A percentile compares a stretch with the other conserved stretches of the same genome.
These are phyloP conservation scores for Metellina segmentata DNA, from an alignment of 2,888 invertebrate species.

Conservation along the genomic window DNA sequence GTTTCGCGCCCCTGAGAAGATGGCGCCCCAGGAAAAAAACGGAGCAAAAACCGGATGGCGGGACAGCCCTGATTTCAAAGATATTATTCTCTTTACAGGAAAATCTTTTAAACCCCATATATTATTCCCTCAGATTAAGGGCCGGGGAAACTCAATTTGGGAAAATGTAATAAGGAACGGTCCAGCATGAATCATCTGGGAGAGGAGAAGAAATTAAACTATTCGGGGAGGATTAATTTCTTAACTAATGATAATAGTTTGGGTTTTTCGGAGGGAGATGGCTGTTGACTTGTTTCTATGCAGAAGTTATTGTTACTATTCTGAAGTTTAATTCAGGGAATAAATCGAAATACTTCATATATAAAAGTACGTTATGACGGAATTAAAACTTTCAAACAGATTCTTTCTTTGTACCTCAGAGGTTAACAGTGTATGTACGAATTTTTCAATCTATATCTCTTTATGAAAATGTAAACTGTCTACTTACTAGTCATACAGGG, in stretches of 20 bases:
- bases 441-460: no score
- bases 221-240: neutral
- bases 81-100: neutral
- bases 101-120: neutral
- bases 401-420: no score
- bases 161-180: neutral
- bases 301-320: no score
- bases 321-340: no score
- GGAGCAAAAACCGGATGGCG: neutral
- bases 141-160: neutral
- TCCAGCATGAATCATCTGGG: neutral
- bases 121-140: neutral
- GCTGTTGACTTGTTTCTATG: no score
- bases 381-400: no score
- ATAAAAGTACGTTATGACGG: no score
- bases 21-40: neutral
- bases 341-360: no score
- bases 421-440: no score
- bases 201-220: neutral
- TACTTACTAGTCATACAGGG: no score
- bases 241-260: neutral
- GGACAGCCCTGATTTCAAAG: neutral
- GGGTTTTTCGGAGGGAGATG: neutral
- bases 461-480: no score
- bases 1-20: conserved; percentile 13